phyloP scores from a whole-genome alignment of 1,140 invertebrate species.

The Hylaeus volcanicus region DNA sequence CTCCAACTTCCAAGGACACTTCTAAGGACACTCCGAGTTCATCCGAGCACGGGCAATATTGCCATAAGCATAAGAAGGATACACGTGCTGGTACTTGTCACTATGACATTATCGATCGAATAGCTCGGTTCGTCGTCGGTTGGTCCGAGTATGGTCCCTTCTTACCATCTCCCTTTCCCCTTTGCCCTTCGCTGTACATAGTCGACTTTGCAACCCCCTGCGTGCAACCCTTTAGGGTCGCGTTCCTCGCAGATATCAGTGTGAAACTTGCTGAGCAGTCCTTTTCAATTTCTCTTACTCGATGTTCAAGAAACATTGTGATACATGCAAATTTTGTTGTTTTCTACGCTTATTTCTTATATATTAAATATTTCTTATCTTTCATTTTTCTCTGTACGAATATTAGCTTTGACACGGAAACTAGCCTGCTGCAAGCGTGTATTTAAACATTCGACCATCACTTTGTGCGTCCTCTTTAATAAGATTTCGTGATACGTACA shows the following conservation, averaged over 20 bases:
- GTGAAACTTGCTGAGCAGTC: conserved; percentile 56
- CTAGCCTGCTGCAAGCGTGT: too few species aligned
- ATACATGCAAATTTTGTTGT: background rate
- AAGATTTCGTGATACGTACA: too few species aligned
- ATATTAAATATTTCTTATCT: background rate
- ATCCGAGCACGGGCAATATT: conserved; percentile 8
- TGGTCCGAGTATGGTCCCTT: conserved; percentile 64
- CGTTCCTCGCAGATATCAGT: conserved; percentile 61
- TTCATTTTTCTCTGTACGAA: too few species aligned
- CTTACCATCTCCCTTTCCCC: conserved; percentile 57
- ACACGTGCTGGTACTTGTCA: conserved; percentile 64
- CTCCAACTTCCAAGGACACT: too few species aligned
- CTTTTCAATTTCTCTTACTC: conserved; percentile 43
- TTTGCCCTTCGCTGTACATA: conserved; percentile 53
- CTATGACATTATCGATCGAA: conserved; percentile 72
- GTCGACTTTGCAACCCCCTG: conserved; percentile 53
- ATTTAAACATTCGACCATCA: too few species aligned
- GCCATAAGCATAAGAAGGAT: conserved; percentile 42
- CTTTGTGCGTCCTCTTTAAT: too few species aligned
- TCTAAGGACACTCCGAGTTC: too few species aligned
- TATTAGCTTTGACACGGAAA: too few species aligned
- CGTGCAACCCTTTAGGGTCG: conserved; percentile 67
- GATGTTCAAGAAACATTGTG: background rate
- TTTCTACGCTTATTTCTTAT: background rate
- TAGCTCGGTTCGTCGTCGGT: conserved; percentile 63